phyloP scores from a whole-genome alignment of 2,888 invertebrate genomes.

The Nipponacmea schrenckii region DNA sequence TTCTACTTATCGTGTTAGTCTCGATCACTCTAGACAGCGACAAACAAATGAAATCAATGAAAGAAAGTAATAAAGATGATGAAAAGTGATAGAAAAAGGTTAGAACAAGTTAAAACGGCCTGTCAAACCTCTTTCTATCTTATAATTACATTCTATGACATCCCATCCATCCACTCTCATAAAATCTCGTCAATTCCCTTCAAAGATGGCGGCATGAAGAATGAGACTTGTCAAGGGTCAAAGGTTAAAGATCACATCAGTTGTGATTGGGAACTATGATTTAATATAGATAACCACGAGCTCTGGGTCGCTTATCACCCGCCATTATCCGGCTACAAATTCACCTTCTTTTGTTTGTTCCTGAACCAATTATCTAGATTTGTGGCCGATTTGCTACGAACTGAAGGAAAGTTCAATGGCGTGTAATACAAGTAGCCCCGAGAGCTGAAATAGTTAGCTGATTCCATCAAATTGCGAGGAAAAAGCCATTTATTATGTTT shows the following conservation, averaged over 20 bases:
- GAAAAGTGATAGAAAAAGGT: too few relatives aligned
- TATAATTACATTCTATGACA: conserved; percentile 6
- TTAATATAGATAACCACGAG: conserved; percentile 27
- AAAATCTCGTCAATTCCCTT: background rate
- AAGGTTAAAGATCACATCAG: background rate
- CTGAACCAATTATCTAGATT: conserved; percentile 20
- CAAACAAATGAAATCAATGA: too few relatives aligned
- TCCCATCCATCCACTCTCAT: background rate
- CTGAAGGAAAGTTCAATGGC: conserved; percentile 21
- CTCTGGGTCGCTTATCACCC: conserved; percentile 16
- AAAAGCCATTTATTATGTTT: conserved; percentile 2
- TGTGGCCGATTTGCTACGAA: conserved; percentile 19
- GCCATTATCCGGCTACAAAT: conserved; percentile 12
- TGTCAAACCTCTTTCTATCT: too few relatives aligned
- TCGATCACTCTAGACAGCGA: too few relatives aligned
- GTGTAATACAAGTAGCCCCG: conserved; percentile 14
- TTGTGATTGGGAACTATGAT: conserved; percentile 17
- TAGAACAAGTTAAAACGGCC: too few relatives aligned
- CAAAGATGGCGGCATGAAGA: background rate
- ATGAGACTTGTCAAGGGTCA: background rate
- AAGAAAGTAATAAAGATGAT: too few relatives aligned
- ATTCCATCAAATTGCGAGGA: background rate
- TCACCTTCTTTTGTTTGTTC: conserved; percentile 19
- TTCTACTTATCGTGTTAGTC: too few relatives aligned
- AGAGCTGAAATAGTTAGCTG: background rate